These are phyloP conservation scores for Mesorhabditis sp. DNA, from an alignment of 2,888 invertebrate species.

Conservation along the genomic window DNA sequence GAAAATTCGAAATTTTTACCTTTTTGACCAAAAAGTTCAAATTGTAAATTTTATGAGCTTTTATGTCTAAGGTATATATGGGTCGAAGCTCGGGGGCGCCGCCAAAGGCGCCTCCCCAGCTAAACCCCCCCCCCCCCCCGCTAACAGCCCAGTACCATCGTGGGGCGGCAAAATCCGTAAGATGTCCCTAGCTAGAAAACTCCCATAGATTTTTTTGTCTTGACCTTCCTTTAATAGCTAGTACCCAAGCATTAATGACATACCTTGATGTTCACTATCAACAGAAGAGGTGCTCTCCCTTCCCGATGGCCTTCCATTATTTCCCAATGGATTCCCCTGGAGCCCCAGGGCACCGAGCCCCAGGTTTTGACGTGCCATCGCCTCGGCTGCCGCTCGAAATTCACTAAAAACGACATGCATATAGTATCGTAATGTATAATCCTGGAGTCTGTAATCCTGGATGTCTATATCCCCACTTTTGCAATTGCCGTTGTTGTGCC, in stretches of 20 bases:
- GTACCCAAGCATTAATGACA: neutral
- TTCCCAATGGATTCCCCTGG: neutral
- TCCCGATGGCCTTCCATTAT: constrained; percentile 23
- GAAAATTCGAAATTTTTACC: too few relatives aligned
- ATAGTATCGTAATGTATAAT: neutral
- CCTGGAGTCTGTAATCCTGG: neutral
- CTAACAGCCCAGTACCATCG: too few relatives aligned
- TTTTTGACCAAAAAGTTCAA: too few relatives aligned
- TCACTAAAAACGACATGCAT: constrained; percentile 7
- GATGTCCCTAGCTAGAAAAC: too few relatives aligned
- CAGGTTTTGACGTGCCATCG: constrained; percentile 35
- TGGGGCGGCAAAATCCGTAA: too few relatives aligned
- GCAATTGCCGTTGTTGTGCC: constrained; percentile 48
- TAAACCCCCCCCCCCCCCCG: too few relatives aligned
- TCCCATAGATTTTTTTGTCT: too few relatives aligned
- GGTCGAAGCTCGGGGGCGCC: too few relatives aligned
- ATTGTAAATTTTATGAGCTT: too few relatives aligned
- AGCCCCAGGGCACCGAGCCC: constrained; percentile 12
- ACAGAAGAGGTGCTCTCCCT: constrained; percentile 42
- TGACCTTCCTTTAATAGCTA: neutral
- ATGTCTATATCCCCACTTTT: constrained; percentile 19
- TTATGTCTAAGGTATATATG: too few relatives aligned
- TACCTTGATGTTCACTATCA: constrained; percentile 31
- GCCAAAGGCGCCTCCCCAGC: too few relatives aligned
- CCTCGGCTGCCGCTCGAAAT: constrained; percentile 34